Conservation (phyloP, 2,797 vertebrate species). For the Clamator glandarius region DNA sequence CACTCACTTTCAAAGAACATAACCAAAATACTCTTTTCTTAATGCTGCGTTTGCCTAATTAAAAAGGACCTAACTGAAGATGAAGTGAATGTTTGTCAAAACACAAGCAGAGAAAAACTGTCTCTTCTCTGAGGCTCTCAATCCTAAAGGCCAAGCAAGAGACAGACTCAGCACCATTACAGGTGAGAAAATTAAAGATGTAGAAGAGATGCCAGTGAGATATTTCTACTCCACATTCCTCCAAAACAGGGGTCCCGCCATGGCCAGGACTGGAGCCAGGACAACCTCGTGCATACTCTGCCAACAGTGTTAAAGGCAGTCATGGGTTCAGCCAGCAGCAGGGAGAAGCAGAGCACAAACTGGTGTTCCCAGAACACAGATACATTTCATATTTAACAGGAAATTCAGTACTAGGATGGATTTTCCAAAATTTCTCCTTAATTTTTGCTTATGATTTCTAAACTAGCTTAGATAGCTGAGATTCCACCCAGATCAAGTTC, state of each 20-base stretch:
- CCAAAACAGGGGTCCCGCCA: neutral
- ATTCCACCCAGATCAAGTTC: neutral
- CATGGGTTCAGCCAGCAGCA: neutral
- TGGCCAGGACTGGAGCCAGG: neutral
- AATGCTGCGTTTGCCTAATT: neutral
- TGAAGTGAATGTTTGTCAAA: neutral
- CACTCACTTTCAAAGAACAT: neutral
- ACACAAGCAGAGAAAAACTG: neutral
- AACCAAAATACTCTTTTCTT: neutral
- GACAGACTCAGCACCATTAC: neutral
- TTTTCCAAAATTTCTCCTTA: neutral
- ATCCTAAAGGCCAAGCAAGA: neutral
- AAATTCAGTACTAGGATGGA: neutral
- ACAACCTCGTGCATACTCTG: accelerated
- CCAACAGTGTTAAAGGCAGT: neutral
- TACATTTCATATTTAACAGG: neutral
- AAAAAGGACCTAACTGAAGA: neutral
- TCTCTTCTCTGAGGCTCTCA: neutral
- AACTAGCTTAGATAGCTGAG: neutral
- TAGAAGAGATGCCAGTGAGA: neutral
- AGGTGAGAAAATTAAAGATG: neutral
- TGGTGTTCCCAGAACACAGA: neutral
- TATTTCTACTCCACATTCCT: neutral
- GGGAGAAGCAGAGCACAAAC: neutral
- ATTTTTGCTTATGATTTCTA: neutral